Evolutionary conservation across 2,113 vertebrate genomes (phyloP), one percentile per base, ranked within the genome.

Genomic region (Pantherophis guttatus): DNA sequence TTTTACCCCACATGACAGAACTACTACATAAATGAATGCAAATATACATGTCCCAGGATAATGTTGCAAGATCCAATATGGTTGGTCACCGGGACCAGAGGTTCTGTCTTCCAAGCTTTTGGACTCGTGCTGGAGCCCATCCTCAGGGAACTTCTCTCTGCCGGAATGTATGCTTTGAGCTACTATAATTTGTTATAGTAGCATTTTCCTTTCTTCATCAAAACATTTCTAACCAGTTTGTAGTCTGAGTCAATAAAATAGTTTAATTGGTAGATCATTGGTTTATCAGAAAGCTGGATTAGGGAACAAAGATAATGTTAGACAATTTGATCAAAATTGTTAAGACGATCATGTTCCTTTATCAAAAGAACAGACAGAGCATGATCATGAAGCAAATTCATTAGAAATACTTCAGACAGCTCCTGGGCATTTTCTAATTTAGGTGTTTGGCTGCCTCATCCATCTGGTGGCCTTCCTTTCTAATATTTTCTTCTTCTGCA

Each of bases 401-500:
- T 96, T 94, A 94, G 94, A 93, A 92, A 96, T 95, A 88, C 26
- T 33, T 55, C 65, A 81, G 26, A 23, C 95, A 92, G 92, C 92
- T 95, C 92, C 96, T 92, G 48, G 88, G 91, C 89, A 94, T 96
- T 97, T 96, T 95, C 96, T 93, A 96, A 94, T 87, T 89, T 91
- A 90, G 70, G 96, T 96, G 85, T 59, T 96, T 88, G 95, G 93
- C 96, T 98, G 96, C 96, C 95, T 97, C 90, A 54, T 96, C 98
- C 97, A 97, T 97, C 97, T 98, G 97, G 97, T 97, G 97, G 95
- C 92, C 97, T 96, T 95, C 92, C 97, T 96, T 95, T 96, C 96
- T 96, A 97, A 96, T 97, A 97, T 98, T 98, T 98, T 98, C 95
- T 97, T 97, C 97, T 93, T 97, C 96, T 95, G 95, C 97, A 97